A percentile compares a stretch with the other conserved stretches of the same genome.
phyloP scores from a whole-genome alignment of 2,113 vertebrate genomes.

The Taurulus bubalis region DNA sequence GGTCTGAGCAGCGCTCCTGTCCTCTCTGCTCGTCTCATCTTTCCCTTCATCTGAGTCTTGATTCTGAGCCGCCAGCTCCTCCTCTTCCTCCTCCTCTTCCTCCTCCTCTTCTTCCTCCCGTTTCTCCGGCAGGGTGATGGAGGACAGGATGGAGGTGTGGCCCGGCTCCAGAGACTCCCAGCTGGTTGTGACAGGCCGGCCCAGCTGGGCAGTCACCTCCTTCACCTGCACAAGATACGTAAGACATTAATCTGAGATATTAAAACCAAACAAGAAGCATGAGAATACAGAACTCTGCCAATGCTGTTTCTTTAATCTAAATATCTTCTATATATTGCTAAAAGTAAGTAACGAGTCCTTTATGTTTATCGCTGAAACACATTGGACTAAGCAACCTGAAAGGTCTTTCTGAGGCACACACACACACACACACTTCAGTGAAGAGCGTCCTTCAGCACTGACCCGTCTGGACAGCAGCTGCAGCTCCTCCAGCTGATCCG shows the following conservation, averaged over 20 bases:
- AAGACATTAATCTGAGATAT: too few species aligned
- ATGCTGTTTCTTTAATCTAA: too few species aligned
- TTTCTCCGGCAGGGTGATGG: conserved; percentile 20
- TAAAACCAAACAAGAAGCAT: too few species aligned
- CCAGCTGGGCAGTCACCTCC: conserved; percentile 73
- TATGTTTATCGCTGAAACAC: too few species aligned
- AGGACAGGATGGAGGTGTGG: conserved; percentile 29
- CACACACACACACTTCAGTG: too few species aligned
- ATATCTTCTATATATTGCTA: too few species aligned
- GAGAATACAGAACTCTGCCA: too few species aligned
- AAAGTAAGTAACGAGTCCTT: too few species aligned
- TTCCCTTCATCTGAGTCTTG: conserved; percentile 10
- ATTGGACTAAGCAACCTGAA: too few species aligned
- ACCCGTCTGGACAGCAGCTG: conserved; percentile 85
- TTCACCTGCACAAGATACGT: conserved; percentile 79
- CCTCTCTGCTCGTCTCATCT: neutral
- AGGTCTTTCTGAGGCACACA: too few species aligned
- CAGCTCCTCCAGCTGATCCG: conserved; percentile 86
- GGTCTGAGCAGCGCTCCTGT: conserved; percentile 1
- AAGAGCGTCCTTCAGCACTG: conserved; percentile 8
- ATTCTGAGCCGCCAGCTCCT: neutral
- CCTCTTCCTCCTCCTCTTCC: neutral
- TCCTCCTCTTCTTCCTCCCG: neutral
- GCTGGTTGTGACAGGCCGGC: conserved; percentile 26
- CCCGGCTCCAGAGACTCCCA: conserved; percentile 52